Conservation (phyloP, 2,888 invertebrate genomes). For the Sphaeridia pumilis region DNA sequence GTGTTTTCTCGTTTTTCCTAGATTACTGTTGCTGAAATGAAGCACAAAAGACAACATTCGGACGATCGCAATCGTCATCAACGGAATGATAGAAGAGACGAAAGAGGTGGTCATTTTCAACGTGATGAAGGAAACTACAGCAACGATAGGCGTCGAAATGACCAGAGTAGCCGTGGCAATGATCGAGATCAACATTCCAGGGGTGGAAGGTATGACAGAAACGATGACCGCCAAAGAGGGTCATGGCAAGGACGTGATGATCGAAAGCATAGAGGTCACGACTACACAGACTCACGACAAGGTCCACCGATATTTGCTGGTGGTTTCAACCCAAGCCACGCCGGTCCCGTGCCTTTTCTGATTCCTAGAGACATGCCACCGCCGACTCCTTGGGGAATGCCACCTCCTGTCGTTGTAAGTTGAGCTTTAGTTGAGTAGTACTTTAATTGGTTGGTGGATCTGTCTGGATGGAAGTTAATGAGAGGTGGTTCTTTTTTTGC, state of each 20-base stretch:
- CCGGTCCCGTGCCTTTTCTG: background rate
- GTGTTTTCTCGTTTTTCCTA: no score
- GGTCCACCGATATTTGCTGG: no score
- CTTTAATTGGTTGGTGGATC: background rate
- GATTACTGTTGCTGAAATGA: no score
- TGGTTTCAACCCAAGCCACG: background rate
- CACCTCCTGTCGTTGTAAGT: background rate
- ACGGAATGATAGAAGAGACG: background rate
- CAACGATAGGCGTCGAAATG: slow-evolving; percentile 5
- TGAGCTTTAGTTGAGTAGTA: background rate
- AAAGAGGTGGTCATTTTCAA: slow-evolving; percentile 1
- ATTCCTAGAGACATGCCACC: background rate
- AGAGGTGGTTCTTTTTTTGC: no score
- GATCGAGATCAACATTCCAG: background rate
- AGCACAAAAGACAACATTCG: background rate
- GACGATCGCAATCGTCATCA: slow-evolving; percentile 1
- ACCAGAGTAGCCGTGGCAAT: background rate
- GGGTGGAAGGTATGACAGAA: background rate
- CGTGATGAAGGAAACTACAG: slow-evolving; percentile 8
- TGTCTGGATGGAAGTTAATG: no score
- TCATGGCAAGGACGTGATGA: background rate
- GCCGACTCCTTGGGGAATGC: background rate
- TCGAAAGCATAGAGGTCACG: background rate
- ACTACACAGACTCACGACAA: no score
- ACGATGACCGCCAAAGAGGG: background rate